Evolutionary conservation across 1,140 invertebrate genomes (phyloP).

Genomic region (Papilio helenus): DNA sequence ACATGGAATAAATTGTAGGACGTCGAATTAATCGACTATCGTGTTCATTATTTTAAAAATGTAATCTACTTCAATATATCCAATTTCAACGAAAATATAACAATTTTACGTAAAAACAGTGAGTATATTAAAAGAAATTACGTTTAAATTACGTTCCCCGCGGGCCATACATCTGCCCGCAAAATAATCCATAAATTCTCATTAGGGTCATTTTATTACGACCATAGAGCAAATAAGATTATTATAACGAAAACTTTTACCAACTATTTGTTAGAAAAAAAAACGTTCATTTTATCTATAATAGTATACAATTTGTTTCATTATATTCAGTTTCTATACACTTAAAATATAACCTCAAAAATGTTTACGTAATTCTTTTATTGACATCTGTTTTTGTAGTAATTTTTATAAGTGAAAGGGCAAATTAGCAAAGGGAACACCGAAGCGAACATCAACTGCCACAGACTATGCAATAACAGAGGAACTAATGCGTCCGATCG

Average conservation of each 20-base stretch:
- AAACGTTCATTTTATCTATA: neutral
- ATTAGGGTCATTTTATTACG: constrained; percentile 19
- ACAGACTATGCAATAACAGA: too few species aligned
- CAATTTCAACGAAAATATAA: neutral
- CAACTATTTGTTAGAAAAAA: neutral
- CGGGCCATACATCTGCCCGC: constrained; percentile 17
- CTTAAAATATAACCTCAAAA: too few species aligned
- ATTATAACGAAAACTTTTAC: constrained; percentile 14
- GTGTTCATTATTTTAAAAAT: neutral
- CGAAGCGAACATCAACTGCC: too few species aligned
- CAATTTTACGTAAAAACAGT: neutral
- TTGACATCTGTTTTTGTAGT: too few species aligned
- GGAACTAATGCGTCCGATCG: too few species aligned
- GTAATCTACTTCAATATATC: neutral
- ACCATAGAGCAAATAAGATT: constrained; percentile 22
- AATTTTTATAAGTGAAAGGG: too few species aligned
- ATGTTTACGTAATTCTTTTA: too few species aligned
- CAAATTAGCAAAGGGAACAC: too few species aligned
- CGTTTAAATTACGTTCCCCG: constrained; percentile 18
- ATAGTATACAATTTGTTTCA: neutral
- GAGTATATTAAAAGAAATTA: constrained; percentile 4
- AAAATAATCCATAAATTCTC: constrained; percentile 36
- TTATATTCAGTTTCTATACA: too few species aligned
- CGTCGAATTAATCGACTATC: too few species aligned
- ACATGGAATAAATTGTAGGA: too few species aligned